Evolutionary conservation across 2,113 vertebrate genomes (phyloP), one percentile per base, ranked within the genome.

Genomic region (Nansenia antarctica): DNA sequence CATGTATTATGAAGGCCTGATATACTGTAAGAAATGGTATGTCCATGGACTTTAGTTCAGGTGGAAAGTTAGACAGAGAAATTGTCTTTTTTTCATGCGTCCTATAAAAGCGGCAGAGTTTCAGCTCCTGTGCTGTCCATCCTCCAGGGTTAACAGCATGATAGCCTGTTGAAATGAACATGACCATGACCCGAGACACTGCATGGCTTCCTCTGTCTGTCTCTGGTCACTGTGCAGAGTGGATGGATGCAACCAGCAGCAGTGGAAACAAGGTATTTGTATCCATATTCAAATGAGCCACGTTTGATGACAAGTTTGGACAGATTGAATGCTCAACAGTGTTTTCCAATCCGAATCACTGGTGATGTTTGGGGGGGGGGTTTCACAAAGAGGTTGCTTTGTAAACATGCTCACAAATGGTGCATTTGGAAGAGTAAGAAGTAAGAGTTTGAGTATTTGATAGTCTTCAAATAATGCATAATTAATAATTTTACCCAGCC

Each of bases 251-350:
- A 74, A 68, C 78, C 70, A 73, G 70, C 65, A 54, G 79, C 76
- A 80, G 79, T 86, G 86, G 87, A 85, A 88, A 88, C 85, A 87
- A 68, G 78, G 76, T 2, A 79, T 87, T 87, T 87, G 74, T n/a
- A n/a, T n/a, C n/a, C n/a, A n/a, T n/a, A n/a, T 89, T 79, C 80
- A 84, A 82, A 79, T 77, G 65, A 85, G 67, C 81, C 71, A 76
- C 71, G 59, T 86, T 70, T 72, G 82, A 85, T 79, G 87, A 90
- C 80, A 88, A 84, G 68, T 65, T 74, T 22, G 52, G 78, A 80
- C 76, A 80, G 77, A 76, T 79, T 86, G 79, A 87, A 84, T 80
- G 81, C 73, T 49, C 39, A 15, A 64, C 75, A 65, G 70, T 75
- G 62, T 89, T 85, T 82, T 75, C 67, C 60, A 66, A 47, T 81